Percentiles rank a stretch among this genome's conserved stretches.
Conservation (phyloP, 2,888 invertebrate genomes). For the Rhimphoctona megacephalus region DNA sequence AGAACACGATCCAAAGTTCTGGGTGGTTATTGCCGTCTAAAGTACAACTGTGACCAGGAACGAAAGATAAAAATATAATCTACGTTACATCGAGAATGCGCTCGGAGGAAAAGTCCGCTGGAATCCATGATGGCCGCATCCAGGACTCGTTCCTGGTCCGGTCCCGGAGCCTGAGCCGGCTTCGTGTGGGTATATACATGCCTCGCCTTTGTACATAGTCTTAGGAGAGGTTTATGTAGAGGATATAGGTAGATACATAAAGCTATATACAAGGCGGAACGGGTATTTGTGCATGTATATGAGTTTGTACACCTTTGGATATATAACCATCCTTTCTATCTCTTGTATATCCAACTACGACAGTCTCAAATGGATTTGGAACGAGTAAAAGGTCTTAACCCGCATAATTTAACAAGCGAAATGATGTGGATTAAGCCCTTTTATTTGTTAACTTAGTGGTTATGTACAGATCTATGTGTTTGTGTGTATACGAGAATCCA, state of each 20-base stretch:
- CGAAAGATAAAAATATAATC: constrained; percentile 40
- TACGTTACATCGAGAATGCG: constrained; percentile 40
- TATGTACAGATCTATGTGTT: not conserved
- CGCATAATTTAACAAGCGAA: not conserved
- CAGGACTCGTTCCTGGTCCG: constrained; percentile 61
- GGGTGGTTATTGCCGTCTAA: constrained; percentile 30
- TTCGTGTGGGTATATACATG: constrained; percentile 44
- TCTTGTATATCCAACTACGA: constrained; percentile 27
- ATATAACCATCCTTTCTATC: constrained; percentile 29
- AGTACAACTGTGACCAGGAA: constrained; percentile 40
- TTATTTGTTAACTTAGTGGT: not conserved
- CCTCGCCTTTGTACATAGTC: constrained; percentile 40
- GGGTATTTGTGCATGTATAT: constrained; percentile 2
- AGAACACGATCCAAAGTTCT: constrained; percentile 42
- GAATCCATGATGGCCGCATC: constrained; percentile 77
- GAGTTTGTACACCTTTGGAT: constrained; percentile 9
- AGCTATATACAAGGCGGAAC: constrained; percentile 18
- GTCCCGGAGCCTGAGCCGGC: constrained; percentile 44
- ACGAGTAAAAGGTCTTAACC: not conserved
- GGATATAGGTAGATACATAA: constrained; percentile 25
- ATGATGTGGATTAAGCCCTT: constrained; percentile 1
- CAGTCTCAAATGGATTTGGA: constrained; percentile 7
- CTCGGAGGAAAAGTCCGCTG: constrained; percentile 71
- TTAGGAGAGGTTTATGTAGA: constrained; percentile 32
- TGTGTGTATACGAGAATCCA: constrained; percentile 33